Base-by-base conservation (phyloP, 2,888 invertebrate genomes). In the Ptychoptera contaminata region DNA sequence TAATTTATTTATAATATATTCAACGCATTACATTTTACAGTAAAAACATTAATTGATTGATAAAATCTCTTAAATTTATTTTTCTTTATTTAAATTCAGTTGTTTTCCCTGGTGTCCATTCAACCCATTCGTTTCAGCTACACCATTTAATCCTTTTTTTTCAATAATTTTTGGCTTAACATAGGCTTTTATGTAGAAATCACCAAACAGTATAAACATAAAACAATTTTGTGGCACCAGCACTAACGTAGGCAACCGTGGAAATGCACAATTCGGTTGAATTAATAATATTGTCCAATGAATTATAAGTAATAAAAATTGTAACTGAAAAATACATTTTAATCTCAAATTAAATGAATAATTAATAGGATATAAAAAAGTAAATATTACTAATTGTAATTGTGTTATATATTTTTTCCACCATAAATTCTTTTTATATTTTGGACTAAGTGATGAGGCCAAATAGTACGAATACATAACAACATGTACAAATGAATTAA, bases 401-500 rank as follows among this genome's bases (percentile, higher is more conserved):
- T 79, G 80, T 0, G 87, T 87, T 50, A 88, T 76, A 54, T 82
- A 71, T 53, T 80, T 82, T 59, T 87, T 88, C 78, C 84, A 81
- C 79, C 81, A 81, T 1, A 79, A 58, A 47, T 75, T 79, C 46
- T 77, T 67, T 55, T 79, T 80, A 56, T 78, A 73, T 40, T 71
- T 70, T 0, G 81, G 81, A 39, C 79, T 70, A 46, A 77, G 67
- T 1, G 83, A 82, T 0, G 82, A 73, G 48, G 81, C 54, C 6
- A 84, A 69, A 58, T 87, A 91, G 60, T 91, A 85, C 0, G 70
- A 65, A 58, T 91, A 91, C 90, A 92, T 91, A 16, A 87, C 63
- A 2, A 76, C 61, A 56, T 92, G 91, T 0, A 91, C 82, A 47
- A 83, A 73, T 0, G 74, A 71, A 59, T 91, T 91, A 45, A 86